Base-by-base conservation (phyloP, 2,888 invertebrate genomes). In the Troides oblongomaculatus region DNA sequence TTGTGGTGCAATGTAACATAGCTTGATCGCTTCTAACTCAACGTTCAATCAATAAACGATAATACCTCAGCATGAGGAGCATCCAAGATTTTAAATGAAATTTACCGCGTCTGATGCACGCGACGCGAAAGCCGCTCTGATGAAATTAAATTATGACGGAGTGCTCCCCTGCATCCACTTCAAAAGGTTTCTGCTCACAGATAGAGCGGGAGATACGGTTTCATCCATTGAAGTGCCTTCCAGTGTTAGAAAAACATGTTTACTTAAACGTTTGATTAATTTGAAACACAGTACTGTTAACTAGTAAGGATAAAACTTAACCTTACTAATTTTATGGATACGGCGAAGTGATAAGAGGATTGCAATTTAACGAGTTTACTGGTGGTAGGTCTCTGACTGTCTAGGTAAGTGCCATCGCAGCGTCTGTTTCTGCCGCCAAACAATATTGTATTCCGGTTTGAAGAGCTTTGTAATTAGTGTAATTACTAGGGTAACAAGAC, bases 101-200 rank as follows among this genome's bases (percentile, higher is more conserved):
- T 63, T 63, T 63, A 18, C 63, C 36, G 53, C 30, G 30, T 10
- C 53, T 23, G 53, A 36, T 56, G 56, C n/a, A n/a, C 17, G 63
- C 53, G 53, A 53, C n/a, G 56, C 53, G 56, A 63, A 63, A 56
- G 56, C 53, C 50, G 50, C 62, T 63, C 2, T 63, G 56, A 36
- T 36, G 50, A 30, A 63, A 63, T 63, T 63, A 63, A 63, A 63
- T 63, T 63, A 63, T 63, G 53, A 56, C 36, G 56, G 63, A 53
- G 56, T 63, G 63, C 63, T 63, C 36, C 63, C 56, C 53, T 14
- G 36, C 56, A 56, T 53, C 23, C 25, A 25, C 46, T 30, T 23
- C 36, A 30, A 25, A 30, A 30, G n/a, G 63, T 56, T 56, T 56
- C 21, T 56, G 50, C 36, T 63, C 53, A 56, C 21, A 21, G 23